These are phyloP conservation scores for Crioceris asparagi DNA, from an alignment of 2,888 invertebrate species.

Conservation along the genomic window DNA sequence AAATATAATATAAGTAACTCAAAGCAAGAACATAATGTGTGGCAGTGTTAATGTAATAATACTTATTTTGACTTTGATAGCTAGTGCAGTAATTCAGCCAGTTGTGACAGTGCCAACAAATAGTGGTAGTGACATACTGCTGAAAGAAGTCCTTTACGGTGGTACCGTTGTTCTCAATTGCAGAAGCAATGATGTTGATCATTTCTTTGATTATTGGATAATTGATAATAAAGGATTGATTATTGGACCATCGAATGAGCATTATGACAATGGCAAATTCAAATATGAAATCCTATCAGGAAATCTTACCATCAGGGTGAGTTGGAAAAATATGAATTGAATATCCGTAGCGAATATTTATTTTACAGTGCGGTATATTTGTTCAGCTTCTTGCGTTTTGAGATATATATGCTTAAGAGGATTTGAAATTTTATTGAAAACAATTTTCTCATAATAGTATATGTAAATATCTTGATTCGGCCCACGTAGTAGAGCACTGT, in stretches of 20 bases:
- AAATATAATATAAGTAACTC: too few relatives aligned
- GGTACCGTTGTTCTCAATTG: constrained; percentile 50
- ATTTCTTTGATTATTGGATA: constrained; percentile 60
- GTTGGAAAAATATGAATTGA: constrained; percentile 25
- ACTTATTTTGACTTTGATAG: too few relatives aligned
- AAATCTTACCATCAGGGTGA: constrained; percentile 53
- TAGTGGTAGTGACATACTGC: too few relatives aligned
- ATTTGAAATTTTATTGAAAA: background rate
- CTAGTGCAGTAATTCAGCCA: too few relatives aligned
- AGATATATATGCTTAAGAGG: background rate
- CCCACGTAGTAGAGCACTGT: too few relatives aligned
- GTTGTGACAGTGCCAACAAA: too few relatives aligned
- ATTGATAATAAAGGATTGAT: constrained; percentile 43
- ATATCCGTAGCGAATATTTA: too few relatives aligned
- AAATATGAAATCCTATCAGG: constrained; percentile 60
- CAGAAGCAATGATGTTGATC: constrained; percentile 51
- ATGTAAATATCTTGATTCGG: too few relatives aligned
- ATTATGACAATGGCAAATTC: constrained; percentile 49
- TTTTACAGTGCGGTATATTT: too few relatives aligned
- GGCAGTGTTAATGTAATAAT: too few relatives aligned
- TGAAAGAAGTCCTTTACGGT: constrained; percentile 48
- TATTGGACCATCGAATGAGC: constrained; percentile 51
- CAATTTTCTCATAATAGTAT: background rate
- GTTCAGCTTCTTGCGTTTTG: background rate
- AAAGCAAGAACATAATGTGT: too few relatives aligned